A percentile compares a stretch with the other conserved stretches of the same genome.
These are phyloP conservation scores for Odocoileus hemionus DNA, from an alignment of 2,113 vertebrate genomes.

Conservation along the genomic window DNA sequence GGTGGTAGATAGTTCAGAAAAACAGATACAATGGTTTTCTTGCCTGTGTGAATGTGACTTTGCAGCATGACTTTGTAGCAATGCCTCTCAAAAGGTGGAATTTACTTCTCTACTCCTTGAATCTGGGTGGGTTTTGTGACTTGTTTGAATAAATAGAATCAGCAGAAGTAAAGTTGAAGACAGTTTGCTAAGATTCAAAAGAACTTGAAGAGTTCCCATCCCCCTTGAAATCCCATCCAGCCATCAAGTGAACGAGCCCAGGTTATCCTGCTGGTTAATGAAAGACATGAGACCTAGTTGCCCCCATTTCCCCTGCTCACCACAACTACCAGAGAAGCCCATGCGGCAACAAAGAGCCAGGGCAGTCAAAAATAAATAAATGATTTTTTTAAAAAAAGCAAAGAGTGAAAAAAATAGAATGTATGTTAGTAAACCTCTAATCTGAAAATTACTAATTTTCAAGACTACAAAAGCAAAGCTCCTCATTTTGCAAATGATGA, in stretches of 20 bases:
- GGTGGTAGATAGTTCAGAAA: background rate
- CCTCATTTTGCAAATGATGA: background rate
- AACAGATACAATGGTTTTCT: background rate
- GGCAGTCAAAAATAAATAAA: background rate
- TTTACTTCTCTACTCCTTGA: background rate
- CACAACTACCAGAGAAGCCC: background rate
- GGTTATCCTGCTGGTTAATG: background rate
- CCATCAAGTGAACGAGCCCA: background rate
- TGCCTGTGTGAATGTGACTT: background rate
- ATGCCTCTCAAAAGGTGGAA: background rate
- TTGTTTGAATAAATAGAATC: background rate
- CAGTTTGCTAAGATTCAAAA: background rate
- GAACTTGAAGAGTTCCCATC: background rate
- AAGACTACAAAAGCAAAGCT: constrained; percentile 16
- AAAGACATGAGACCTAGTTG: background rate
- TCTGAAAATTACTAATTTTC: constrained; percentile 50
- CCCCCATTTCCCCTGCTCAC: background rate
- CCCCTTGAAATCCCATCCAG: background rate
- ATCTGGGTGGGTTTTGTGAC: background rate
- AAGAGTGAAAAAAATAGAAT: background rate
- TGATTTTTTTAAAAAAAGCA: background rate
- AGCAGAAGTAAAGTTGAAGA: background rate
- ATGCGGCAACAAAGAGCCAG: background rate
- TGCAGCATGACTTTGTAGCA: background rate
- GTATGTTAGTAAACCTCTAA: background rate